Percentiles rank a stretch among this genome's conserved stretches.
These are phyloP conservation scores for Paralichthys olivaceus DNA, from an alignment of 2,113 vertebrate species.

Conservation along the genomic window DNA sequence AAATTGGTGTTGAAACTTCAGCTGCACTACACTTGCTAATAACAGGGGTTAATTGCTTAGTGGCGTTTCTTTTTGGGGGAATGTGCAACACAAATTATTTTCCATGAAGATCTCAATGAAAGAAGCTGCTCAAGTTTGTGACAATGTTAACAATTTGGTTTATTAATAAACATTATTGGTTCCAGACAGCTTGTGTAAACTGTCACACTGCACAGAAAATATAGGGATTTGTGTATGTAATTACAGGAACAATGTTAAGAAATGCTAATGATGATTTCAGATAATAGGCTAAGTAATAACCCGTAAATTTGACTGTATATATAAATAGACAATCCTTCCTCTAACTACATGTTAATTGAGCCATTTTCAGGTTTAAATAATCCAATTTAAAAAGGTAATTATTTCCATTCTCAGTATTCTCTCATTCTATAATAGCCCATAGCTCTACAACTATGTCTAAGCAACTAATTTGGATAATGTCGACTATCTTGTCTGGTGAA, in stretches of 20 bases:
- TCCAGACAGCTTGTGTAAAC: not conserved
- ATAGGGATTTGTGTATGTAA: not conserved
- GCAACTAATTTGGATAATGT: too few relatives aligned
- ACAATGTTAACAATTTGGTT: not conserved
- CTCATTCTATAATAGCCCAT: too few relatives aligned
- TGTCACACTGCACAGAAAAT: not conserved
- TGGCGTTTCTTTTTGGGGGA: constrained; percentile 16
- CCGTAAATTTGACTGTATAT: not conserved
- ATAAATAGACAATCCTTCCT: too few relatives aligned
- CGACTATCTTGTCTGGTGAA: too few relatives aligned
- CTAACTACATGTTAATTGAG: too few relatives aligned
- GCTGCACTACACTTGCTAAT: constrained; percentile 38
- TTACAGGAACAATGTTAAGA: not conserved
- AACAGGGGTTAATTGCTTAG: constrained; percentile 39
- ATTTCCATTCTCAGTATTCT: not conserved
- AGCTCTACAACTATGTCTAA: too few relatives aligned
- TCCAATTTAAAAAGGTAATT: not conserved
- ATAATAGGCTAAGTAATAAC: not conserved
- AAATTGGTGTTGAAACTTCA: constrained; percentile 51
- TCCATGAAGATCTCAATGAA: not conserved
- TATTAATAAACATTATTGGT: not conserved
- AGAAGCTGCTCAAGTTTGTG: not conserved
- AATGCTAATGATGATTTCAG: not conserved
- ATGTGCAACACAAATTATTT: constrained; percentile 21
- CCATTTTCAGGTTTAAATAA: not conserved